A percentile compares a stretch with the other conserved stretches of the same genome.
Conservation (phyloP, 1,140 invertebrate species). For the Anadara kagoshimensis region DNA sequence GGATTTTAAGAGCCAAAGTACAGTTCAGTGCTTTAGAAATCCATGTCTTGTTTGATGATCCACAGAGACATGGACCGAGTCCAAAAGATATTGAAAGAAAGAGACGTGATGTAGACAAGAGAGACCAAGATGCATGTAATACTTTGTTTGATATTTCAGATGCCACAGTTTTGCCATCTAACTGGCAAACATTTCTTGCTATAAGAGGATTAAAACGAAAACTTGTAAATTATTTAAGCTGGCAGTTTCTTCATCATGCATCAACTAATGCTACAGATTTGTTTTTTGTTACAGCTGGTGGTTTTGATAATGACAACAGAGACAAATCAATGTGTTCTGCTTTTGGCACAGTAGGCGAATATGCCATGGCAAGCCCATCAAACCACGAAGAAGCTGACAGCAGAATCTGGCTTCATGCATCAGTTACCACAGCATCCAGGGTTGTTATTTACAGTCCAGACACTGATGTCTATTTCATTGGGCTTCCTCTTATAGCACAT, state of each 20-base stretch:
- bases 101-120: background rate
- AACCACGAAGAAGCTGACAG: slow-evolving; percentile 11
- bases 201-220: background rate
- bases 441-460: slow-evolving; percentile 15
- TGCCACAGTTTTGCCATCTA: background rate
- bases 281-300: slow-evolving; percentile 12
- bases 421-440: background rate
- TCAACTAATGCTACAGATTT: background rate
- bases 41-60: slow-evolving; percentile 11
- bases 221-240: background rate
- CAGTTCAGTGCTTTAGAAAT: background rate
- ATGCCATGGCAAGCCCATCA: background rate
- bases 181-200: slow-evolving; percentile 1
- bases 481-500: background rate
- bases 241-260: background rate
- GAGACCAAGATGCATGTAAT: background rate
- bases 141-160: background rate
- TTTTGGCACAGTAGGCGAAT: background rate
- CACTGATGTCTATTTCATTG: slow-evolving; percentile 15
- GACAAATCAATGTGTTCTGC: background rate
- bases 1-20: background rate
- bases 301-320: slow-evolving; percentile 6
- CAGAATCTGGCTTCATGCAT: slow-evolving; percentile 12
- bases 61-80: slow-evolving; percentile 2
- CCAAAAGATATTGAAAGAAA: slow-evolving; percentile 8